Percentiles rank a stretch among this genome's conserved stretches.
Evolutionary conservation across 92 coral and sea anemone species (phyloP).

Genomic region (Zoanthus sansibaricus): DNA sequence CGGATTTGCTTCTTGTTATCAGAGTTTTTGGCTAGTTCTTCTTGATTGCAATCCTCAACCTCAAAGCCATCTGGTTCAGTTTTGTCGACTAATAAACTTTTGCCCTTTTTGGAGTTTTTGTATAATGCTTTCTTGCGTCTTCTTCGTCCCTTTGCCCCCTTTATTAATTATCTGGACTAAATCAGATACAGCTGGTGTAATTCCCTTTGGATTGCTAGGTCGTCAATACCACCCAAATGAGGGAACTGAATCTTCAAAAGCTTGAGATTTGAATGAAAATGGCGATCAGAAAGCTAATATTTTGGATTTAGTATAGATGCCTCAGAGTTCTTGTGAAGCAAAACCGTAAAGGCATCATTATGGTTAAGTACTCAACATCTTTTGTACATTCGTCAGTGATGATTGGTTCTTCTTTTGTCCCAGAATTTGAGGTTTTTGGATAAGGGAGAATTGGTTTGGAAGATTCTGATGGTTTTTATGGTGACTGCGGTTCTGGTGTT

Average conservation of each 20-base stretch:
- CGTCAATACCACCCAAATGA: slow-evolving; percentile 24
- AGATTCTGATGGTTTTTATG: background rate
- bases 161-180: slow-evolving; percentile 40
- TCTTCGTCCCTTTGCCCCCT: slow-evolving; percentile 1
- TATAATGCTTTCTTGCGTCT: background rate
- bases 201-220: background rate
- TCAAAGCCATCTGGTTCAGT: background rate
- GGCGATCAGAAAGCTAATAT: slow-evolving; percentile 27
- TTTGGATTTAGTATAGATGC: background rate
- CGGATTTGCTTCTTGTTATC: background rate
- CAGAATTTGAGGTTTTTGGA: background rate
- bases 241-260: slow-evolving; percentile 40
- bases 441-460: background rate
- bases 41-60: background rate
- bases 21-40: background rate
- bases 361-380: background rate
- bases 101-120: background rate
- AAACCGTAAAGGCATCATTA: no score
- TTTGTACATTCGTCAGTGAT: background rate
- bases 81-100: background rate
- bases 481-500: background rate
- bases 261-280: slow-evolving; percentile 40
- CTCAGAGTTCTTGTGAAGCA: background rate
- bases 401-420: background rate
- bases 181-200: slow-evolving; percentile 25